Base-by-base conservation (phyloP, 1,140 invertebrate genomes). In the Potamilus streckersoni region DNA sequence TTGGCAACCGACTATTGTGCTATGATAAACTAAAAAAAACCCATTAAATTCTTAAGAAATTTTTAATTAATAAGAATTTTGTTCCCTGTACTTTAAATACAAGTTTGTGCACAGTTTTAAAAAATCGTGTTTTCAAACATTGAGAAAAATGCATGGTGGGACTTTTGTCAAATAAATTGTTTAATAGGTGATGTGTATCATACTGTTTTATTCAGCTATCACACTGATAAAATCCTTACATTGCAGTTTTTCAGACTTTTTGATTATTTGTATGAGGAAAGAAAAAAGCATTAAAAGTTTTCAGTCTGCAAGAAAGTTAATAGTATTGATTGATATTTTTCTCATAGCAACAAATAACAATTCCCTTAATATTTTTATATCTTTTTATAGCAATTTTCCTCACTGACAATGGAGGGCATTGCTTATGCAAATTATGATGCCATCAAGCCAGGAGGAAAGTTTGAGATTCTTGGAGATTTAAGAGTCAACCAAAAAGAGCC, bases 381-480 rank as follows among this genome's bases (percentile, higher is more conserved):
- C 60, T 74, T 73, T 77, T 85, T 85, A 16, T 78, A 90, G 89
- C 83, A 84, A 80, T 87, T 86, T 78, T 85, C 87, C 20, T 78
- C 83, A 38, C 82, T 90, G 59, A 72, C 77, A 59, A 89, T 90
- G 88, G 87, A 90, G 86, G 90, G 90, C 65, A 88, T 93, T 75
- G 91, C 90, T n/a, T 89, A 92, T 60, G 84, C 92, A 23, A 90
- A 92, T 71, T 86, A 93, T 84, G 87, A 90, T 69, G 91, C 92
- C 82, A 73, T 83, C 69, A 83, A 89, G 59, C 81, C 90, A 31
- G 90, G 91, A 11, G 91, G 91, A 57, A 84, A 89, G 57, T 87
- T 93, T 49, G 88, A 91, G 75, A 85, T 92, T 60, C 88, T 90
- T 82, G 93, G 91, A 23, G 92, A 93, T 85, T 80, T 94, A 31